Evolutionary conservation across 2,888 invertebrate species (phyloP), one percentile per base, ranked within the genome.

Genomic region (Synergus umbraculus): DNA sequence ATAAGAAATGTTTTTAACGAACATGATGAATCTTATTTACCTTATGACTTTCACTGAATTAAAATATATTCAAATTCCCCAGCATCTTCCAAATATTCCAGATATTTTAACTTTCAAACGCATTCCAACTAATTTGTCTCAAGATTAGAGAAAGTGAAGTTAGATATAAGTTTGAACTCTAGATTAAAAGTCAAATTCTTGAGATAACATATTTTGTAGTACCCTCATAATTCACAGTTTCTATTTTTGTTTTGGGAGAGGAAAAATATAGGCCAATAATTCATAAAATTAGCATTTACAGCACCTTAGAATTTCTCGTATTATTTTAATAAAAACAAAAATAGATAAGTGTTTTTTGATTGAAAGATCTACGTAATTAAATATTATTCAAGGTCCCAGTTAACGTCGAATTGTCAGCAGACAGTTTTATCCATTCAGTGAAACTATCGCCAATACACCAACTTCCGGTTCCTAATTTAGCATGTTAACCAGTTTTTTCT

Each of bases 381-480:
- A n/a, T 8, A 54, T 54, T 54, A 54, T 8, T 2, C 15, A 54
- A 8, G 15, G 2, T 2, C 2, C 7, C n/a, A 8, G 54, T n/a
- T 54, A n/a, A n/a, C 54, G n/a, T 54, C 54, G n/a, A 54, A n/a
- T 8, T 54, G 54, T n/a, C 54, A 8, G 54, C n/a, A 8, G 54
- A 54, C 54, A 54, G 54, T n/a, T 54, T 54, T n/a, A 54, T 54
- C n/a, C 7, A 54, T 54, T 54, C 54, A 54, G 54, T 2, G 8
- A n/a, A 15, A 54, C 54, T n/a, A 54, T 54, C 54, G 8, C n/a
- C 8, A 54, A 54, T n/a, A 12, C n/a, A 12, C 54, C n/a, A 4
- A 54, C 54, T 54, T 54, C 54, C 54, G 54, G 54, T 54, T 54
- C n/a, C 54, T 54, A 54, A 54, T n/a, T 4, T 54, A n/a, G 54